A percentile compares a stretch with the other conserved stretches of the same genome.
Evolutionary conservation across 2,797 vertebrate genomes (phyloP).

Genomic region (Sebastes nivosus): DNA sequence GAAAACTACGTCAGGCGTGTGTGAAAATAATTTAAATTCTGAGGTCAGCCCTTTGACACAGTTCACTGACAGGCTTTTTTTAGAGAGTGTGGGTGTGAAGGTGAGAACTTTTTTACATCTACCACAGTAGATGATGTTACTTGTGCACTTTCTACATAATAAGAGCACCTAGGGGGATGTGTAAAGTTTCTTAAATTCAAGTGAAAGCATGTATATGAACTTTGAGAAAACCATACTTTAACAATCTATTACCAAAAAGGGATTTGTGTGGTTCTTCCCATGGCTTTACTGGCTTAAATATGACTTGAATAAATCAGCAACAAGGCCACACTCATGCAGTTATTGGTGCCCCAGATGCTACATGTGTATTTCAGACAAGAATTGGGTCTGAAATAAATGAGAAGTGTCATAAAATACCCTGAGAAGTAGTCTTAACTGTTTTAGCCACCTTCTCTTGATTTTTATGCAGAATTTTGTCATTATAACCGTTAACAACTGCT

Average conservation of each 20-base stretch:
- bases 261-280: neutral
- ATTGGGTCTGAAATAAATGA: neutral
- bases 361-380: neutral
- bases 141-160: neutral
- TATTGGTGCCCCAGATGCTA: neutral
- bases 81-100: constrained; percentile 14
- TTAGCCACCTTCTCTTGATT: neutral
- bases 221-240: neutral
- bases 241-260: neutral
- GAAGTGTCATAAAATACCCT: neutral
- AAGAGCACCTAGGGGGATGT: neutral
- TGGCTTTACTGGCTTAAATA: neutral
- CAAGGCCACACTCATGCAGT: neutral
- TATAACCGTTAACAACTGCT: neutral
- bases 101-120: neutral
- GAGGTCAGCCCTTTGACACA: constrained; percentile 29
- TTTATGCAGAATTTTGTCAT: neutral
- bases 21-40: neutral
- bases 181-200: neutral
- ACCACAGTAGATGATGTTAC: neutral
- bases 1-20: neutral
- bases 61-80: neutral
- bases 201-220: neutral
- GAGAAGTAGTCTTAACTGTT: neutral
- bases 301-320: neutral